Conservation (phyloP, 2,888 invertebrate genomes). For the Julus scanicus region DNA sequence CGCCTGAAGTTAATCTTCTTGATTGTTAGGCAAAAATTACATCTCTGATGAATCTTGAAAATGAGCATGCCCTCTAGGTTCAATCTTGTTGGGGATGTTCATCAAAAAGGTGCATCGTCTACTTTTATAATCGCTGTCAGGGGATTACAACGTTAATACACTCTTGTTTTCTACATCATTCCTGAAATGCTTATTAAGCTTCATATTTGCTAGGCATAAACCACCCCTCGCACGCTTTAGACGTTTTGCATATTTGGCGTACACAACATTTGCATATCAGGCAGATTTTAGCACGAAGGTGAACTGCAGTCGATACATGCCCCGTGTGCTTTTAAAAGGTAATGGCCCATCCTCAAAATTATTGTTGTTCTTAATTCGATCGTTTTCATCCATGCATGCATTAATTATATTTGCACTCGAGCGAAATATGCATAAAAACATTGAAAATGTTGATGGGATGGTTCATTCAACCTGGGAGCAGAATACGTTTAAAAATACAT, state of each 20-base stretch:
- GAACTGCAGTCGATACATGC: not conserved
- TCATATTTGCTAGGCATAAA: slow-evolving; percentile 35
- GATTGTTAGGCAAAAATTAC: slow-evolving; percentile 45
- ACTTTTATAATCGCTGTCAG: slow-evolving; percentile 40
- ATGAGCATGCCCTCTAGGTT: slow-evolving; percentile 40
- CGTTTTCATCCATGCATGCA: slow-evolving; percentile 44
- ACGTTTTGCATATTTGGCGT: slow-evolving; percentile 40
- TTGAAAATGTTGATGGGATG: slow-evolving; percentile 16
- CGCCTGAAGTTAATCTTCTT: slow-evolving; percentile 26
- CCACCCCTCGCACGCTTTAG: slow-evolving; percentile 21
- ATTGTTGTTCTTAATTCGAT: slow-evolving; percentile 44
- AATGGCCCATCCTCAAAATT: slow-evolving; percentile 40
- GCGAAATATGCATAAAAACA: not conserved
- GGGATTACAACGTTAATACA: slow-evolving; percentile 45
- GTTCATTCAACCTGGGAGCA: not conserved
- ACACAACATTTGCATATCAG: slow-evolving; percentile 39
- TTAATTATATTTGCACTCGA: slow-evolving; percentile 42
- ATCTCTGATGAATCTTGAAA: slow-evolving; percentile 45
- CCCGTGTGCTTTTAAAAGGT: slow-evolving; percentile 10
- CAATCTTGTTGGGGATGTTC: slow-evolving; percentile 45
- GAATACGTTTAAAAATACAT: slow-evolving; percentile 14
- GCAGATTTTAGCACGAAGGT: slow-evolving; percentile 43
- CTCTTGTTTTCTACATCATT: slow-evolving; percentile 45
- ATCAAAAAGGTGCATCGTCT: slow-evolving; percentile 45
- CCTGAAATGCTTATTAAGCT: slow-evolving; percentile 45